phyloP scores from a whole-genome alignment of 2,797 vertebrate species.

The Adelosebastes latens region DNA sequence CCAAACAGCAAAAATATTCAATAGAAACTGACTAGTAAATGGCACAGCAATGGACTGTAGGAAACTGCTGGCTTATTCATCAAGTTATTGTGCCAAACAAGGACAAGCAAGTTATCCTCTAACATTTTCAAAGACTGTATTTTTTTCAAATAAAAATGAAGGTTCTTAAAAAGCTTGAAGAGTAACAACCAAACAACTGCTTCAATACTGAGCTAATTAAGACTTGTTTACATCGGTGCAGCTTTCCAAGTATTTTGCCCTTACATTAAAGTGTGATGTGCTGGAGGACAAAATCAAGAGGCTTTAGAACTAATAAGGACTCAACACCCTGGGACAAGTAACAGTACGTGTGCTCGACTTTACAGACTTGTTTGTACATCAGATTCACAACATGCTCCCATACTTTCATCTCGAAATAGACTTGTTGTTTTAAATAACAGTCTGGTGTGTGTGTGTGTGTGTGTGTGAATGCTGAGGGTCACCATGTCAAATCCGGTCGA shows the following conservation, averaged over 20 bases:
- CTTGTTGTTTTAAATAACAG: not conserved
- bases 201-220: constrained; percentile 36
- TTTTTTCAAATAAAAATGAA: not conserved
- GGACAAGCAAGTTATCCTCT: constrained; percentile 1
- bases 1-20: not conserved
- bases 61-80: not conserved
- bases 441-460: not conserved
- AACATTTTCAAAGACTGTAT: not conserved
- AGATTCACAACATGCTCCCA: too few species aligned
- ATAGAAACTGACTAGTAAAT: not conserved
- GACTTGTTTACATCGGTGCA: constrained; percentile 39
- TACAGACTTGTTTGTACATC: too few species aligned
- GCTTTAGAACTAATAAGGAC: constrained; percentile 31
- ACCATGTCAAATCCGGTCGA: not conserved
- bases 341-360: not conserved
- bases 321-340: not conserved
- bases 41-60: not conserved
- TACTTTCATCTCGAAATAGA: not conserved
- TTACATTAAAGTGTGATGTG: constrained; percentile 8
- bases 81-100: constrained; percentile 5
- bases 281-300: constrained; percentile 59
- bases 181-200: constrained; percentile 9
- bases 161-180: constrained; percentile 10
- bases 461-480: not conserved
- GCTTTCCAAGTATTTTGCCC: constrained; percentile 23